A percentile compares a stretch with the other conserved stretches of the same genome.
Conservation (phyloP, 53 echinoderm and acorn worm genomes). For the Echinarachnius parma region DNA sequence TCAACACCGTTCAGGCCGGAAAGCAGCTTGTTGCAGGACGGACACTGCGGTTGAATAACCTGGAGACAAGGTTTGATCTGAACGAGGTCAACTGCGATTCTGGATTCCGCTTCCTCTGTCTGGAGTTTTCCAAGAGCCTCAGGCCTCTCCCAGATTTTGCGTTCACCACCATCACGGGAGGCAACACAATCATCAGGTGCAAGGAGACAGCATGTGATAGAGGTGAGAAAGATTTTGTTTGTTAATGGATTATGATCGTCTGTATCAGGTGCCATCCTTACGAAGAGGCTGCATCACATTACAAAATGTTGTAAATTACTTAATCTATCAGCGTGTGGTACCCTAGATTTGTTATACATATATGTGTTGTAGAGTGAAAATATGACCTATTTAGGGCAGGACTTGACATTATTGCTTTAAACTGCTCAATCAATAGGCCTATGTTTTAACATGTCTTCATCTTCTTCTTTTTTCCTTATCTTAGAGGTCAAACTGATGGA, state of each 20-base stretch:
- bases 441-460: no score
- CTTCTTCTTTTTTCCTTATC: neutral
- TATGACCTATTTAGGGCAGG: no score
- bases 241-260: no score
- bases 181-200: conserved; percentile 62
- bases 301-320: no score
- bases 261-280: no score
- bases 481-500: conserved; percentile 30
- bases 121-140: conserved; percentile 73
- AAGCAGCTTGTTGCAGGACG: conserved; percentile 46
- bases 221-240: conserved; percentile 68
- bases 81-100: conserved; percentile 67
- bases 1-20: conserved; percentile 52
- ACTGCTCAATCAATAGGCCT: no score
- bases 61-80: conserved; percentile 64
- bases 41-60: conserved; percentile 35
- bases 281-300: no score
- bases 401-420: no score
- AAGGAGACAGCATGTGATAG: conserved; percentile 70
- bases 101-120: conserved; percentile 71
- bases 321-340: no score
- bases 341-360: no score
- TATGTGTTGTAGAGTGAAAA: no score
- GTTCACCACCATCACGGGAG: conserved; percentile 39
- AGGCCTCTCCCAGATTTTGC: conserved; percentile 61